A percentile compares a stretch with the other conserved stretches of the same genome.
Evolutionary conservation across 2,888 invertebrate species (phyloP).

Genomic region (Ptychoptera contaminata): DNA sequence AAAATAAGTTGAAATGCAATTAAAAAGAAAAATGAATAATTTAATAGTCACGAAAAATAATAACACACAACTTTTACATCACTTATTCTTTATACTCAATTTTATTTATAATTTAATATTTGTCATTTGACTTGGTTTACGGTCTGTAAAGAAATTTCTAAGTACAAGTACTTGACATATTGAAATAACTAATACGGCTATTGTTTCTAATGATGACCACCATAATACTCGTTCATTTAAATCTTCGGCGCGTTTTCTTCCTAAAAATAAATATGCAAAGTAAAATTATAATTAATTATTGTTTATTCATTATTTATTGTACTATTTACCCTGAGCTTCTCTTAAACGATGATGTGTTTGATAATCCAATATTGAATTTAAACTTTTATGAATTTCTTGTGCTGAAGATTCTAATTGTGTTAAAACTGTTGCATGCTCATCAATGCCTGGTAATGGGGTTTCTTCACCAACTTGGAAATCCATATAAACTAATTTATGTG

Average conservation of each 20-base stretch:
- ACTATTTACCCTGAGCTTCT: constrained; percentile 73
- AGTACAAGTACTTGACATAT: constrained; percentile 81
- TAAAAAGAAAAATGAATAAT: too few relatives aligned
- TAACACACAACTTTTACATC: too few relatives aligned
- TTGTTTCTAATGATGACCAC: constrained; percentile 85
- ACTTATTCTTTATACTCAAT: too few relatives aligned
- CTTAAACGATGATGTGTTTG: constrained; percentile 94
- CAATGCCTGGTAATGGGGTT: constrained; percentile 64
- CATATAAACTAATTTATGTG: constrained; percentile 96
- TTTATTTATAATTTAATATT: background rate
- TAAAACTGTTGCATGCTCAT: constrained; percentile 80
- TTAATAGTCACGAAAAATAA: too few relatives aligned
- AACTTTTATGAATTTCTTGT: constrained; percentile 74
- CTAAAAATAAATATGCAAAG: constrained; percentile 7
- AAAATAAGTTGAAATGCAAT: too few relatives aligned
- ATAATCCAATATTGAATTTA: constrained; percentile 79
- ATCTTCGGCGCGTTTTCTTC: constrained; percentile 90
- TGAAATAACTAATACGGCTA: constrained; percentile 70
- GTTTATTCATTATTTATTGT: background rate
- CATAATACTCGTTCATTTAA: constrained; percentile 84
- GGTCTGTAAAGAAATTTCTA: constrained; percentile 78
- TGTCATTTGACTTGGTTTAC: constrained; percentile 35
- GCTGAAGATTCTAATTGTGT: constrained; percentile 92
- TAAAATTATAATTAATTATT: background rate
- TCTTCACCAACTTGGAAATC: constrained; percentile 94